phyloP scores from a whole-genome alignment of 1,140 invertebrate species.

The Rhizoglyphus robini region DNA sequence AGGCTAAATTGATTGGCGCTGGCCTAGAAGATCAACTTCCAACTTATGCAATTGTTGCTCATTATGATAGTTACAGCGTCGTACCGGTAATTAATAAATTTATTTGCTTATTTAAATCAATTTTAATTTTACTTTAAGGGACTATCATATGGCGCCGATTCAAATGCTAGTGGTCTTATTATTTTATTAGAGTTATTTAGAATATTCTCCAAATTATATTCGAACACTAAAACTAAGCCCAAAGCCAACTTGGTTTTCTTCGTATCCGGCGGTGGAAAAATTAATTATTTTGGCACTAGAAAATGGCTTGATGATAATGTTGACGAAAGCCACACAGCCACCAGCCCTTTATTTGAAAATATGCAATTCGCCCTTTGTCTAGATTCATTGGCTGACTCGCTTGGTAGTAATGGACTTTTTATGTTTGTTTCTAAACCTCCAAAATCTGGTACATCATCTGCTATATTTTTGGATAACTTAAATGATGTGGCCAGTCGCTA shows the following conservation, averaged over 20 bases:
- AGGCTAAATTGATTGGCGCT: slow-evolving; percentile 69
- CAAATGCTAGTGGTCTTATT: slow-evolving; percentile 81
- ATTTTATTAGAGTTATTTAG: slow-evolving; percentile 73
- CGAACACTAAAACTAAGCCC: slow-evolving; percentile 58
- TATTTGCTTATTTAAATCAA: slow-evolving; percentile 17
- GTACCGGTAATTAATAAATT: slow-evolving; percentile 55
- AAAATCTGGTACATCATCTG: slow-evolving; percentile 60
- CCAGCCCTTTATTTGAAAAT: slow-evolving; percentile 52
- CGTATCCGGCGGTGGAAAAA: slow-evolving; percentile 75
- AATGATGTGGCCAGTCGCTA: slow-evolving; percentile 5
- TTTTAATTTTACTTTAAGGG: slow-evolving; percentile 41
- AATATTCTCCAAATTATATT: slow-evolving; percentile 81
- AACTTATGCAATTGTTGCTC: slow-evolving; percentile 73
- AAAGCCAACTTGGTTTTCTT: slow-evolving; percentile 79
- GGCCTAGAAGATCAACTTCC: slow-evolving; percentile 63
- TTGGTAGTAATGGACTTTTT: slow-evolving; percentile 40
- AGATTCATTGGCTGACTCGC: slow-evolving; percentile 55
- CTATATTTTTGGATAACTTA: slow-evolving; percentile 50
- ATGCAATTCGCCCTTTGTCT: slow-evolving; percentile 72
- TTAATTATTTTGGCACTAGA: slow-evolving; percentile 90
- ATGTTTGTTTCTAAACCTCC: slow-evolving; percentile 95
- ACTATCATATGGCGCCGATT: slow-evolving; percentile 69
- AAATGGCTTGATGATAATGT: slow-evolving; percentile 90
- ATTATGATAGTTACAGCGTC: slow-evolving; percentile 78
- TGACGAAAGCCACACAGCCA: slow-evolving; percentile 49